Evolutionary conservation across 2,113 vertebrate genomes (phyloP), one percentile per base, ranked within the genome.

Genomic region (Strix uralensis): DNA sequence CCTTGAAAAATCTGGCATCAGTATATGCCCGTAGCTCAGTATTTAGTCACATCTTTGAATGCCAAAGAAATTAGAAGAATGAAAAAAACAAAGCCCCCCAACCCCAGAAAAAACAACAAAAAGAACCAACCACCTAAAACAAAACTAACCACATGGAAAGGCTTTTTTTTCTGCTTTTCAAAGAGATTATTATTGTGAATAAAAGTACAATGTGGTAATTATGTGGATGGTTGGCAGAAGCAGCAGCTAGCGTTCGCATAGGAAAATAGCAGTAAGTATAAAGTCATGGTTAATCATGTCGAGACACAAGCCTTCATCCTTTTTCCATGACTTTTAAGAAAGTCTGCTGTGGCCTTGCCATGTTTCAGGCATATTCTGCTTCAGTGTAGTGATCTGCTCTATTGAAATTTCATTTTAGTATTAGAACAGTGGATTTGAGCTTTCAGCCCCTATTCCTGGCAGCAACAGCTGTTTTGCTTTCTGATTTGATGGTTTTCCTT

Each of bases 181-280:
- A 96, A 92, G 88, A 49, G 54, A 89, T 83, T 59, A 49, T 82
- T 86, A 87, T 94, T 94, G 84, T 75, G 70, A 94, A 61, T 85
- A 75, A 87, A 75, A 85, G 58, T 9, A 92, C 91, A 95, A 82
- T 80, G 95, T 42, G 42, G 26, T 85, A 30, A 84, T 96, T 91
- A 69, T 72, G 77, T 2, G 5, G 72, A 34, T 4, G 3, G 52
- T 93, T 78, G 94, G 96, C 92, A 91, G 61, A 79, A 77, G 49
- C 44, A 87, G 59, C 84, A 40, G 82, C 59, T 26, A 69, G 69
- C 63, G 86, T 92, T 93, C 71, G 70, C 17, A 17, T 30, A 81
- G 86, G 88, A 83, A 92, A 92, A 84, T 0, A 63, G 71, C 55
- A 70, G 0, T 65, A 69, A 88, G 40, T 46, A 47, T 46, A 46